phyloP scores from a whole-genome alignment of 1,140 invertebrate genomes.

The Atta texana region DNA sequence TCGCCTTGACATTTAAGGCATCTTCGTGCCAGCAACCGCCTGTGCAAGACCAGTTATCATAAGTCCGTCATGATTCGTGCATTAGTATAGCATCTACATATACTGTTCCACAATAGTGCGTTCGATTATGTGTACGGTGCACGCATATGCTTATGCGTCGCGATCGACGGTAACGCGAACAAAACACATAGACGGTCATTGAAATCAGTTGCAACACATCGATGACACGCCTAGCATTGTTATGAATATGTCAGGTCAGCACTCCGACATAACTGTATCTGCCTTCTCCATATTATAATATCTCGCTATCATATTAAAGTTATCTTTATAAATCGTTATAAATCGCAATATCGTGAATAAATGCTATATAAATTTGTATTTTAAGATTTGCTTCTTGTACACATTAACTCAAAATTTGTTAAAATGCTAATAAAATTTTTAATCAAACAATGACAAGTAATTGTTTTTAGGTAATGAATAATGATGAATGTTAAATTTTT shows the following conservation, averaged over 20 bases:
- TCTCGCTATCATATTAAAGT: not conserved
- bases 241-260: constrained; percentile 82
- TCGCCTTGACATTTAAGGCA: constrained; percentile 80
- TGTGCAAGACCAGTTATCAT: constrained; percentile 69
- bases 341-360: not conserved
- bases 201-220: constrained; percentile 81
- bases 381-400: not conserved
- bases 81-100: constrained; percentile 5
- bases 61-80: constrained; percentile 31
- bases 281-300: constrained; percentile 58
- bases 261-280: constrained; percentile 70
- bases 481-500: not conserved
- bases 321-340: not conserved
- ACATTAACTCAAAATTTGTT: not conserved
- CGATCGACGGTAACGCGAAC: constrained; percentile 66
- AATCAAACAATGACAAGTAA: not conserved
- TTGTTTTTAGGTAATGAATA: not conserved
- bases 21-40: constrained; percentile 74
- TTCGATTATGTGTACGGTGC: constrained; percentile 55
- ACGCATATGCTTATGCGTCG: constrained; percentile 52
- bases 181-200: constrained; percentile 66
- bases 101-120: constrained; percentile 23
- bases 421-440: not conserved
- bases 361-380: not conserved
- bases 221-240: constrained; percentile 85